Evolutionary conservation across 2,888 invertebrate genomes (phyloP), one percentile per base, ranked within the genome.

Genomic region (Byasa hedistus): DNA sequence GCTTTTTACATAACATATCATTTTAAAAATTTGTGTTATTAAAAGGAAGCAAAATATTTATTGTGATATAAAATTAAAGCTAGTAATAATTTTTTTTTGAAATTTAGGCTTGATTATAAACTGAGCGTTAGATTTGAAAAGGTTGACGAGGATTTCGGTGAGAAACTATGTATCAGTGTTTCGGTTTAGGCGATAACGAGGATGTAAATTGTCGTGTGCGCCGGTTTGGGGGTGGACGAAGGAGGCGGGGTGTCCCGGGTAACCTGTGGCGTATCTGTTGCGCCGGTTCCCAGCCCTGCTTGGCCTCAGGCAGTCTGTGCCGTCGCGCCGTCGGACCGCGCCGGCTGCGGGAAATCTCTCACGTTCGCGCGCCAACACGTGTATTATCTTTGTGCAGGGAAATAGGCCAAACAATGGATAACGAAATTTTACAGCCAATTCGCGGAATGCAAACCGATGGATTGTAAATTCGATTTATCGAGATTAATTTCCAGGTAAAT

Each of bases 261-360:
- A 87, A 91, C 91, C 91, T 91, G 91, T 91, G 81, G 91, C 90
- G 86, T 89, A 89, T 89, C 90, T 91, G 90, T 90, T 91, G 90
- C 90, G 88, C 85, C 81, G 82, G 83, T 84, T 83, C 81, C 70
- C 66, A 68, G 78, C 76, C 78, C 75, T 75, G 74, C 70, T 75
- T 70, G 70, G 74, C 73, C 72, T 70, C 72, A 72, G 75, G 72
- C 76, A 78, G 76, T 77, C 71, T 69, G 74, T 73, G 73, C 69
- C 75, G 73, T 75, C 73, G 76, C 75, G 75, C 68, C 74, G 72
- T 64, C 69, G 66, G 62, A 68, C 66, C 66, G 69, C 73, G 67
- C 73, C 72, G 76, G 69, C 69, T 72, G 71, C 72, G 76, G 73
- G 71, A 70, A 72, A 68, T 70, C 75, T 67, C 76, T 77, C 70